These are phyloP conservation scores for Xestoiulus laeticollis DNA, from an alignment of 2,888 invertebrate species.

Conservation along the genomic window DNA sequence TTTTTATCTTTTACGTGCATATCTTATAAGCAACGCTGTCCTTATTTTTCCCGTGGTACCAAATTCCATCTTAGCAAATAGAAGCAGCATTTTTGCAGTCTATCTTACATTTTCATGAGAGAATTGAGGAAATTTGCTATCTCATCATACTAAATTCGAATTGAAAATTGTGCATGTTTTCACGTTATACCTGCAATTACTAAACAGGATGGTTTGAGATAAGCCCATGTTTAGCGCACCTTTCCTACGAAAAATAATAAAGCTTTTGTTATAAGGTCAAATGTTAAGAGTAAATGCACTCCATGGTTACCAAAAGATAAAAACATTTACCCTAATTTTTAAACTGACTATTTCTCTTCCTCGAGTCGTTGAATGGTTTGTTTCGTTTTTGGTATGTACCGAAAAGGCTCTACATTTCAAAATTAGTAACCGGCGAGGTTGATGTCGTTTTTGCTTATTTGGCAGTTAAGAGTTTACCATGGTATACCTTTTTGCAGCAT, in stretches of 20 bases:
- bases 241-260: background rate
- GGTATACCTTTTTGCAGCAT: too few relatives aligned
- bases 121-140: background rate
- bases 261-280: background rate
- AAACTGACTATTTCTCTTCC: background rate
- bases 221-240: background rate
- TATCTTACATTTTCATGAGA: background rate
- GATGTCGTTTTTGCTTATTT: too few relatives aligned
- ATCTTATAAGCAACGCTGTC: background rate
- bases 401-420: background rate
- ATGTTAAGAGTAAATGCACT: background rate
- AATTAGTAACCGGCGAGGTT: too few relatives aligned
- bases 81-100: background rate
- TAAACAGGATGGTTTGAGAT: background rate
- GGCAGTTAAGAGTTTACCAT: too few relatives aligned
- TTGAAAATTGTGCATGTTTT: background rate
- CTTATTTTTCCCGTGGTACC: constrained; percentile 25
- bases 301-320: constrained; percentile 17
- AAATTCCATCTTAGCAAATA: constrained; percentile 1
- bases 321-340: background rate
- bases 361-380: background rate
- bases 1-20: constrained; percentile 5
- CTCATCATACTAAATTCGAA: background rate
- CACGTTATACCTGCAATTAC: background rate
- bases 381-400: background rate